These are phyloP conservation scores for Coptodon rendalli DNA, from an alignment of 2,113 vertebrate species.

Conservation along the genomic window DNA sequence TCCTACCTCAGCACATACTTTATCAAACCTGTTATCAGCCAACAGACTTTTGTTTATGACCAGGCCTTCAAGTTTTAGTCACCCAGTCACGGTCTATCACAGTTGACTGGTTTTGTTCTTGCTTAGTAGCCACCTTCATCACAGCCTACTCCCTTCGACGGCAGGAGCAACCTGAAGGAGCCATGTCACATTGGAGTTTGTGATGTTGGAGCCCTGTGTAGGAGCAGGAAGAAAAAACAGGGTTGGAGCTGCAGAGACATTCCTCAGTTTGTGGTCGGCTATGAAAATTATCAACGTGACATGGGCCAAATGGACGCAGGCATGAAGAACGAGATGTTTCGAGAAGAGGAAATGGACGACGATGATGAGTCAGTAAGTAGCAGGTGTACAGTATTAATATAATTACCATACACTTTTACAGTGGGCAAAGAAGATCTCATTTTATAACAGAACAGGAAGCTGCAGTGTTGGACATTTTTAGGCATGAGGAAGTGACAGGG, in stretches of 20 bases:
- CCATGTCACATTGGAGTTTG: slow-evolving; percentile 39
- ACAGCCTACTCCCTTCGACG: neutral
- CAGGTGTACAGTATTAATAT: neutral
- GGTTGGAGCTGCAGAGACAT: slow-evolving; percentile 49
- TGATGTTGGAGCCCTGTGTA: slow-evolving; percentile 76
- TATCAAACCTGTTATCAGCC: neutral
- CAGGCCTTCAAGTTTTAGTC: neutral
- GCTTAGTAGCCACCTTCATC: neutral
- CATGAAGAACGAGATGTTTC: slow-evolving; percentile 78
- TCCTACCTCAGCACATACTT: slow-evolving; percentile 9
- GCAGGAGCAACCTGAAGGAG: neutral
- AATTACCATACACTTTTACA: neutral
- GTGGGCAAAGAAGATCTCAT: neutral
- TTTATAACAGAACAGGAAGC: neutral
- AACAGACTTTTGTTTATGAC: neutral
- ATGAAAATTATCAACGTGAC: slow-evolving; percentile 74
- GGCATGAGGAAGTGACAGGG: neutral
- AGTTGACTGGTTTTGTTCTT: neutral
- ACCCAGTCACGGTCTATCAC: neutral
- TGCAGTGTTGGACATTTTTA: neutral
- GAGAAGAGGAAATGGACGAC: slow-evolving; percentile 62
- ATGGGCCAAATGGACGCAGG: slow-evolving; percentile 64
- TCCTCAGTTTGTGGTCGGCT: slow-evolving; percentile 80
- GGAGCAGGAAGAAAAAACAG: neutral
- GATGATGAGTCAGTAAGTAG: slow-evolving; percentile 47